Conservation (phyloP, 2,797 vertebrate species). For the Alca torda region DNA sequence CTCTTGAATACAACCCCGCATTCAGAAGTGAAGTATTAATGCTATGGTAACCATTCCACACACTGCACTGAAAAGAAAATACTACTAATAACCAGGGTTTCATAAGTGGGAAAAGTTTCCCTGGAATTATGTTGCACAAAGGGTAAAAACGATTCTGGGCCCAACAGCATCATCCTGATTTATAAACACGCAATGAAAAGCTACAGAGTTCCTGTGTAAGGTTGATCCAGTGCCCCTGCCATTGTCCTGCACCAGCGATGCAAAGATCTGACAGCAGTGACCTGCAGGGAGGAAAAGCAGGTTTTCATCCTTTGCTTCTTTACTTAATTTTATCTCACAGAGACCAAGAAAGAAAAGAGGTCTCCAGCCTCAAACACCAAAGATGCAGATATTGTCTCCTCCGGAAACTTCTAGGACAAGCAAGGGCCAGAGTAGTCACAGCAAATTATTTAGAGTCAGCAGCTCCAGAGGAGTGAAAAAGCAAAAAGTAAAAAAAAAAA, state of each 20-base stretch:
- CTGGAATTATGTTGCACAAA: not conserved
- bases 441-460: not conserved
- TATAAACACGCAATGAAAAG: not conserved
- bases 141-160: not conserved
- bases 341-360: not conserved
- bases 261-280: not conserved
- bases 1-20: not conserved
- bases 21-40: not conserved
- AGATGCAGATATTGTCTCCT: not conserved
- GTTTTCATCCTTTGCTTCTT: not conserved
- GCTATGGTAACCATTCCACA: not conserved
- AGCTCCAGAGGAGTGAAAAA: not conserved
- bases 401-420: not conserved
- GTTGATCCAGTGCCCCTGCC: not conserved
- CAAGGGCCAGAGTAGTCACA: not conserved
- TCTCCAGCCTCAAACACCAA: not conserved
- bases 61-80: not conserved
- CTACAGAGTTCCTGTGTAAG: not conserved
- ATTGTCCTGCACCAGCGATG: rapidly evolving
- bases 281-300: not conserved
- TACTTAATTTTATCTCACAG: not conserved
- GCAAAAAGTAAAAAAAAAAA: not conserved
- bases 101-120: not conserved
- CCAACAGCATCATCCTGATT: not conserved
- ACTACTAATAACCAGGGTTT: not conserved